Evolutionary conservation across 2,888 invertebrate genomes (phyloP).

Genomic region (Hipparchia sbordonii): DNA sequence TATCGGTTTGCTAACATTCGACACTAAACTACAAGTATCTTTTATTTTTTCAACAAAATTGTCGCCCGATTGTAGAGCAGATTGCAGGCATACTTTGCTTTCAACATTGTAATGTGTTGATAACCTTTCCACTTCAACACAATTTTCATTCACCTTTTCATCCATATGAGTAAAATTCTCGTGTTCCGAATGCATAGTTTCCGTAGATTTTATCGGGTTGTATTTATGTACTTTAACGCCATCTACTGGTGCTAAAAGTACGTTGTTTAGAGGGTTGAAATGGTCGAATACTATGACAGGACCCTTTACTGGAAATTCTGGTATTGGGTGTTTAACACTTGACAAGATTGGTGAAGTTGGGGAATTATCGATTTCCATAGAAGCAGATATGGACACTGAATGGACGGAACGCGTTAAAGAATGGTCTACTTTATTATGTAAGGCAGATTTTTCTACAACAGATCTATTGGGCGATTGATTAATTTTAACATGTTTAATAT

Average conservation of each 20-base stretch:
- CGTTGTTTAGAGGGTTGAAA: constrained; percentile 68
- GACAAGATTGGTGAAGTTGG: constrained; percentile 2
- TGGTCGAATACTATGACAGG: constrained; percentile 63
- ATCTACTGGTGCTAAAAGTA: constrained; percentile 47
- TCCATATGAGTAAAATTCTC: constrained; percentile 16
- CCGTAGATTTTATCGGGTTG: constrained; percentile 47
- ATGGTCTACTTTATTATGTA: constrained; percentile 23
- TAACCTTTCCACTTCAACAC: constrained; percentile 35
- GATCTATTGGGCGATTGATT: background rate
- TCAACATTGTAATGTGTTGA: constrained; percentile 36
- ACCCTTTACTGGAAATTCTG: constrained; percentile 22
- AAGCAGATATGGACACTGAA: constrained; percentile 12
- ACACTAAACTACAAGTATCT: constrained; percentile 39
- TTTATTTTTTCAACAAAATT: constrained; percentile 32
- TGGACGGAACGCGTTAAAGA: constrained; percentile 21
- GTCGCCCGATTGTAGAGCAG: constrained; percentile 42
- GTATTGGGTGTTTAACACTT: constrained; percentile 17
- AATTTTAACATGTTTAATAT: constrained; percentile 34
- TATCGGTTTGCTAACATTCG: constrained; percentile 44
- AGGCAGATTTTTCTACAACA: constrained; percentile 23
- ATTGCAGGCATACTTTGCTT: constrained; percentile 27
- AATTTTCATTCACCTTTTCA: constrained; percentile 17
- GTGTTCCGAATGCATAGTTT: constrained; percentile 22
- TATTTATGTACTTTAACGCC: constrained; percentile 54
- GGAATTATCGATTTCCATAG: constrained; percentile 26